A percentile compares a stretch with the other conserved stretches of the same genome.
These are phyloP conservation scores for Poliocrania exsul DNA, from an alignment of 2,797 vertebrate genomes.

Conservation along the genomic window DNA sequence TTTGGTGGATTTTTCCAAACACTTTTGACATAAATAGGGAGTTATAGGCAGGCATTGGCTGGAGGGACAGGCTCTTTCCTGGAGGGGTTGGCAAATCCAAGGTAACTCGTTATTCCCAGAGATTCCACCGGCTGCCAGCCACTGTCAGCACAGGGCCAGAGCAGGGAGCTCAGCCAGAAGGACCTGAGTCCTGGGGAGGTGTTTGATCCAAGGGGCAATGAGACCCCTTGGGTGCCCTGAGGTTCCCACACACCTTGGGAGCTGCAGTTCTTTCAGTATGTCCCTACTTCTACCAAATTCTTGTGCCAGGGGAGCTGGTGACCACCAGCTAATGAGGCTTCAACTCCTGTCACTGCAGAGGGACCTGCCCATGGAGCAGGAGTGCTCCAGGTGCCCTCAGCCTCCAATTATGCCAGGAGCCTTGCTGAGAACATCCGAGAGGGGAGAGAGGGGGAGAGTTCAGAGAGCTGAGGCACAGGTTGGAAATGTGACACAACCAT, in stretches of 20 bases:
- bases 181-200: neutral
- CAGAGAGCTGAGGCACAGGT: neutral
- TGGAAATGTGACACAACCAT: rapidly evolving
- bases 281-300: neutral
- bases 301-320: neutral
- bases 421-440: neutral
- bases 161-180: neutral
- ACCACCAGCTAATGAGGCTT: rapidly evolving
- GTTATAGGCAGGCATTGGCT: neutral
- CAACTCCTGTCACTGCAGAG: neutral
- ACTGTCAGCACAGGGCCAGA: neutral
- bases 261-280: neutral
- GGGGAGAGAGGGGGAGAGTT: neutral
- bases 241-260: neutral
- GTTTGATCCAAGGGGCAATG: rapidly evolving
- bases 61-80: neutral
- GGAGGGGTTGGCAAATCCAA: neutral
- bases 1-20: neutral
- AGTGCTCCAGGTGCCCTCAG: neutral
- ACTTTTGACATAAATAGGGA: neutral
- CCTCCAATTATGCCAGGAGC: neutral
- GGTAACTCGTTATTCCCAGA: neutral
- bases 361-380: neutral
- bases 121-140: rapidly evolving
- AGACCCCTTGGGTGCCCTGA: neutral